Conservation (phyloP, 92 coral and sea anemone species). For the Pocillopora meandrina region DNA sequence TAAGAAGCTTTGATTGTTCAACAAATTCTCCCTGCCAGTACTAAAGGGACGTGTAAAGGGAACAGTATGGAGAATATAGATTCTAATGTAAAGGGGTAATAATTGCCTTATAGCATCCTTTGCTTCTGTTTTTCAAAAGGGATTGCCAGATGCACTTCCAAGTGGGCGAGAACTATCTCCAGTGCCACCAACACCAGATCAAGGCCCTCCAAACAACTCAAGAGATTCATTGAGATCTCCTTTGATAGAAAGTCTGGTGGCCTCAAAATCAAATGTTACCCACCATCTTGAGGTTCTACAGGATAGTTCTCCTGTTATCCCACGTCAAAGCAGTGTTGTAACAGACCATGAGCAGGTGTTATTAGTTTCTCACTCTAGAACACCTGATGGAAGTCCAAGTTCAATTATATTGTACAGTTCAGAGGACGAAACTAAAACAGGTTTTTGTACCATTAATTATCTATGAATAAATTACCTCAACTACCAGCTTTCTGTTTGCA, state of each 20-base stretch:
- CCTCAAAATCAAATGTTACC: not conserved
- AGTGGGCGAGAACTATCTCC: constrained; percentile 24
- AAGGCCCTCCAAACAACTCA: not conserved
- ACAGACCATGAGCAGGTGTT: not conserved
- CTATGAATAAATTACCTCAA: not conserved
- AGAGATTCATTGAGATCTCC: constrained; percentile 4
- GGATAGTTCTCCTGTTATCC: not conserved
- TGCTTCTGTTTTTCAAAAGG: not conserved
- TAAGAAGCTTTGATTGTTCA: too few species aligned
- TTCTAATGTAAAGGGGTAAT: too few species aligned
- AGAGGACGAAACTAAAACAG: not conserved
- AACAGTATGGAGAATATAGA: too few species aligned
- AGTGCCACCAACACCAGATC: constrained; percentile 8
- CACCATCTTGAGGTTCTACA: not conserved
- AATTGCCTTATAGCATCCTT: too few species aligned
- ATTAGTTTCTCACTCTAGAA: not conserved
- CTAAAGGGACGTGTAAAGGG: too few species aligned
- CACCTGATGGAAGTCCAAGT: constrained; percentile 12
- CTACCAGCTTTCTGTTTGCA: not conserved
- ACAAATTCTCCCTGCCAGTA: too few species aligned
- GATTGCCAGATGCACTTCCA: not conserved
- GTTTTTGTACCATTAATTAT: not conserved
- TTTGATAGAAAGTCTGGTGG: not conserved
- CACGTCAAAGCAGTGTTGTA: not conserved
- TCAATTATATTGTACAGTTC: constrained; percentile 34